Evolutionary conservation across 2,797 vertebrate species (phyloP), one percentile per base, ranked within the genome.

Genomic region (Paguma larvata): DNA sequence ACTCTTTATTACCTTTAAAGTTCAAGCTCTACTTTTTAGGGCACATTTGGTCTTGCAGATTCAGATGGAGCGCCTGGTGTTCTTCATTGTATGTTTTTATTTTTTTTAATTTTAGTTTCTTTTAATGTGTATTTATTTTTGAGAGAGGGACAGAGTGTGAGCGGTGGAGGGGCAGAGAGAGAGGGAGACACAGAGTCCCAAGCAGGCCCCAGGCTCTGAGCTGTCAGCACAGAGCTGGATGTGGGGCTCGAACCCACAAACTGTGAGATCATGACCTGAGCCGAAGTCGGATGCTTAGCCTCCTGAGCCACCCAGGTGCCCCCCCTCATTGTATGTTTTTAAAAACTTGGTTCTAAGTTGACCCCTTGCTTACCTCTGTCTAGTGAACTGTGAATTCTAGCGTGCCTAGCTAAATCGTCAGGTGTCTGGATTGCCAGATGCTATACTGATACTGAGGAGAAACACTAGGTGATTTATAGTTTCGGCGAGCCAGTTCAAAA

Each of bases 31-130:
- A 68, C 87, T 98, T 89, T 89, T 97, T 82, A 91, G 97, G 95
- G 90, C 92, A 73, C 92, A 70, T 96, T 97, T 98, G 73, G 98
- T 98, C 90, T 96, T 97, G 96, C 70, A 98, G 97, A 98, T 97
- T 96, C 90, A 79, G 97, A 96, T 67, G 92, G 95, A 97, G 94
- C 16, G 67, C 87, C 78, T 78, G 63, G 46, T 96, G 89, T 62
- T 93, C 59, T 0, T 11, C 89, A 30, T n/a, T 83, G 86, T 62
- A 84, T 51, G 84, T 95, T 73, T 44, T 73, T 73, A 44, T 73
- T 41, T 73, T 44, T 38, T 25, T 72, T 23, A 38, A 38, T 70
- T 32, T 32, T 67, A 6, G n/a, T 32, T 65, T 65, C 13, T 32
- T 15, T 32, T 59, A 59, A 59, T 59, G 32, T 32, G 32, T 4